Evolutionary conservation across 1,140 invertebrate species (phyloP).

Genomic region (Halesus radiatus): DNA sequence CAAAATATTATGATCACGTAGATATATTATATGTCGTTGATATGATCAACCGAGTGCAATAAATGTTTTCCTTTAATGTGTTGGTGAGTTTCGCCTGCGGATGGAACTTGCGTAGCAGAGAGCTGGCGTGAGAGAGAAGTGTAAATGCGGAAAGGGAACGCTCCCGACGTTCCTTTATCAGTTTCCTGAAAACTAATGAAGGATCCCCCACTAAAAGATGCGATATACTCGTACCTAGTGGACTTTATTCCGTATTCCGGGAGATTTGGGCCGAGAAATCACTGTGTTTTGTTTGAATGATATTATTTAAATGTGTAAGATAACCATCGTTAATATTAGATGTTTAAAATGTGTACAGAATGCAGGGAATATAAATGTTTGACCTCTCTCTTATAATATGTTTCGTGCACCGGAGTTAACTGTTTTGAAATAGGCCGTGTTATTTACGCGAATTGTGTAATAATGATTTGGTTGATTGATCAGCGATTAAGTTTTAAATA

Average conservation of each 20-base stretch:
- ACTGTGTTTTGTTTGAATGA: background rate
- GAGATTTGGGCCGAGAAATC: too few relatives aligned
- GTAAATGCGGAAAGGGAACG: background rate
- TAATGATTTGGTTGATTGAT: constrained; percentile 35
- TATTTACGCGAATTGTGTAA: background rate
- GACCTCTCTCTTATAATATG: background rate
- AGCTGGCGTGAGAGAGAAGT: constrained; percentile 3
- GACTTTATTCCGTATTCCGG: background rate
- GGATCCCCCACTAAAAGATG: too few relatives aligned
- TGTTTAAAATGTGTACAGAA: too few relatives aligned
- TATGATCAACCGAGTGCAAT: constrained; percentile 50
- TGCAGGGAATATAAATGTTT: too few relatives aligned
- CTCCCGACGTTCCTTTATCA: too few relatives aligned
- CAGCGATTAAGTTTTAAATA: constrained; percentile 39
- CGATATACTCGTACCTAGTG: too few relatives aligned
- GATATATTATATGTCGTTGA: constrained; percentile 38
- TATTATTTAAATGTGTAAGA: constrained; percentile 29
- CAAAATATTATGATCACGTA: constrained; percentile 32
- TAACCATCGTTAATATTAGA: background rate
- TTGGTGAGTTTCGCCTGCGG: background rate
- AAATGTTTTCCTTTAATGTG: constrained; percentile 34
- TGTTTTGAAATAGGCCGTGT: background rate
- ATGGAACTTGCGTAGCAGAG: constrained; percentile 6
- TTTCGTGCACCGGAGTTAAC: background rate
- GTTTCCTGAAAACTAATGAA: too few relatives aligned